These are phyloP conservation scores for Drosophila bifasciata DNA, from an alignment of 1,140 invertebrate species.

Conservation along the genomic window DNA sequence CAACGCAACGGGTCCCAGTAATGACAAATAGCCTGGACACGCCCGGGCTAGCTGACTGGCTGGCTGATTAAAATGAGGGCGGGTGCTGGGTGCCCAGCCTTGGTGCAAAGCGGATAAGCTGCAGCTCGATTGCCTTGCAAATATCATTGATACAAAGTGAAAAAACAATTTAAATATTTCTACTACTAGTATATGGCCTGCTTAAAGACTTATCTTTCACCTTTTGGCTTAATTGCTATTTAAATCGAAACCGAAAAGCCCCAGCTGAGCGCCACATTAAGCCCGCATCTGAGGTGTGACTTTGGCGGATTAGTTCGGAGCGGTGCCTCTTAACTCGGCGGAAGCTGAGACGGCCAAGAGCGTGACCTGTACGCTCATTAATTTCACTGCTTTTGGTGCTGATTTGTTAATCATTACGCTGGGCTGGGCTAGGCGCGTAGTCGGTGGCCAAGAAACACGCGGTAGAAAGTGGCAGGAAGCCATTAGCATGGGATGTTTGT, in stretches of 20 bases:
- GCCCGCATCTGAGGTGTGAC: constrained; percentile 55
- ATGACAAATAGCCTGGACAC: constrained; percentile 58
- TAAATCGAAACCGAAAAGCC: constrained; percentile 48
- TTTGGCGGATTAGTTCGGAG: constrained; percentile 27
- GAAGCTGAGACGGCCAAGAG: constrained; percentile 63
- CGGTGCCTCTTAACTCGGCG: constrained; percentile 3
- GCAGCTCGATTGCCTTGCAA: constrained; percentile 40
- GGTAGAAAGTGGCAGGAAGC: constrained; percentile 57
- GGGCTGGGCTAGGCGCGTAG: constrained; percentile 43
- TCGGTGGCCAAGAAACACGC: constrained; percentile 13
- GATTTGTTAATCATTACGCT: constrained; percentile 56
- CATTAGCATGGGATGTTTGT: constrained; percentile 59
- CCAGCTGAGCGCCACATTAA: constrained; percentile 55
- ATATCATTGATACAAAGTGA: neutral
- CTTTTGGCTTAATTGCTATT: constrained; percentile 55
- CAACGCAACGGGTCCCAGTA: neutral
- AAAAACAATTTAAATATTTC: neutral
- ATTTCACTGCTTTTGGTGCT: constrained; percentile 46
- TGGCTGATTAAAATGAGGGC: constrained; percentile 40
- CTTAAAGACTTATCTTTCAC: constrained; percentile 35
- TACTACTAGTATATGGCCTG: neutral
- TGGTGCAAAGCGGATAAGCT: constrained; percentile 44
- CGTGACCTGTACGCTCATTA: constrained; percentile 68
- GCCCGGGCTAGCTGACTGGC: constrained; percentile 12
- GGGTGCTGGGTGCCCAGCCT: constrained; percentile 31